Evolutionary conservation across 1,140 invertebrate species (phyloP).

Genomic region (Camponotus vicinus): DNA sequence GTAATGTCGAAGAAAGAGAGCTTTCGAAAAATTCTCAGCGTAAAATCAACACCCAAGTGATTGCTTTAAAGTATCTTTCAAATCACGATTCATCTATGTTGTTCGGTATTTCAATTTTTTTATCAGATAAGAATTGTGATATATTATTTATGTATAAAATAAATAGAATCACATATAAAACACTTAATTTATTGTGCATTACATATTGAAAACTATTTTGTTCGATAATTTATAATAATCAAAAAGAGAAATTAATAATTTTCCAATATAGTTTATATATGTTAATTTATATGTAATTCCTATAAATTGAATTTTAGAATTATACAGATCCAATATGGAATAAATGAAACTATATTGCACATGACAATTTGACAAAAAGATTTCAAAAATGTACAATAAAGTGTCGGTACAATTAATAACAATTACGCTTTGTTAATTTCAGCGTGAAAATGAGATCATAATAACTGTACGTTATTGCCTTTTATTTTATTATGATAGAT

Average conservation of each 20-base stretch:
- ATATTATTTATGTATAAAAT: neutral
- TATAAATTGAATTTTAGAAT: constrained; percentile 29
- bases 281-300: constrained; percentile 24
- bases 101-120: neutral
- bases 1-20: neutral
- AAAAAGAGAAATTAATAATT: constrained; percentile 18
- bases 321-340: neutral
- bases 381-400: constrained; percentile 2
- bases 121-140: neutral
- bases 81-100: neutral
- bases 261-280: neutral
- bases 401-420: constrained; percentile 8
- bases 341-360: constrained; percentile 27
- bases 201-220: neutral
- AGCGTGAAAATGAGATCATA: constrained; percentile 17
- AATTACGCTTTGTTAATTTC: constrained; percentile 16
- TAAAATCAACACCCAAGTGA: constrained; percentile 25
- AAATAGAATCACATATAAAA: neutral
- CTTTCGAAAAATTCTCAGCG: constrained; percentile 4
- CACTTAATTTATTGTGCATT: neutral
- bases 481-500: neutral
- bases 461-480: constrained; percentile 16
- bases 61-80: constrained; percentile 11
- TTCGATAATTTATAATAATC: neutral
- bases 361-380: constrained; percentile 27